phyloP scores from a whole-genome alignment of 2,113 vertebrate genomes.

The Columba janthina region DNA sequence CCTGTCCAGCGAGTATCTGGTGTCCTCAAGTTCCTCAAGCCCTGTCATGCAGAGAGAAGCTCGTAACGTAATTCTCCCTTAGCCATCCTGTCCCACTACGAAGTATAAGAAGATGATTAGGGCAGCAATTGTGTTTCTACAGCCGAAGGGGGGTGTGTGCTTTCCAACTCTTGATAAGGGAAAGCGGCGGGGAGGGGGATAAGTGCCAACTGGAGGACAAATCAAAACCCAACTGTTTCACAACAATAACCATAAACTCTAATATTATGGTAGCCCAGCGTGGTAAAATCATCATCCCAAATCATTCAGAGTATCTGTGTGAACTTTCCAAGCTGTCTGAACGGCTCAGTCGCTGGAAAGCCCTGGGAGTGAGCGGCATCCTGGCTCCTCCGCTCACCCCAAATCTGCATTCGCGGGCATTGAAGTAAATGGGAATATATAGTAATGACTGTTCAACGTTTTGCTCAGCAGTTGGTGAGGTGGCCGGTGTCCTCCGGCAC shows the following conservation, averaged over 20 bases:
- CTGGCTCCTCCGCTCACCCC: fast-evolving
- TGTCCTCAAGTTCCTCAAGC: not conserved
- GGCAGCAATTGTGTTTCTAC: not conserved
- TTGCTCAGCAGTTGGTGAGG: not conserved
- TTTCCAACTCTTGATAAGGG: not conserved
- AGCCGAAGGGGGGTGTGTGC: not conserved
- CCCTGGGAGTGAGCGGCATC: not conserved
- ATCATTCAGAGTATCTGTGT: not conserved
- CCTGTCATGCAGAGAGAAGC: not conserved
- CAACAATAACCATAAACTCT: not conserved
- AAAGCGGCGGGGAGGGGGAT: not conserved
- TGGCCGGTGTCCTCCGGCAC: not conserved
- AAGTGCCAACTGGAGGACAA: not conserved
- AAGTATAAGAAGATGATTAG: not conserved
- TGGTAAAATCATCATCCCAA: not conserved
- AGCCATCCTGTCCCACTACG: not conserved
- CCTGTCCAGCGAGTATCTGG: fast-evolving
- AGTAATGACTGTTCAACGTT: not conserved
- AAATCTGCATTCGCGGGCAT: fast-evolving
- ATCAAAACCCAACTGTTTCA: not conserved
- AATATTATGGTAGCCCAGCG: not conserved
- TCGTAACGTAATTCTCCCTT: fast-evolving
- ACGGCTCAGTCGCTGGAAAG: not conserved
- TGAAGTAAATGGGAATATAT: not conserved
- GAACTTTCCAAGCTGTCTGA: not conserved